Conservation (phyloP, 2,113 vertebrate species). For the Megaceryle torquata region DNA sequence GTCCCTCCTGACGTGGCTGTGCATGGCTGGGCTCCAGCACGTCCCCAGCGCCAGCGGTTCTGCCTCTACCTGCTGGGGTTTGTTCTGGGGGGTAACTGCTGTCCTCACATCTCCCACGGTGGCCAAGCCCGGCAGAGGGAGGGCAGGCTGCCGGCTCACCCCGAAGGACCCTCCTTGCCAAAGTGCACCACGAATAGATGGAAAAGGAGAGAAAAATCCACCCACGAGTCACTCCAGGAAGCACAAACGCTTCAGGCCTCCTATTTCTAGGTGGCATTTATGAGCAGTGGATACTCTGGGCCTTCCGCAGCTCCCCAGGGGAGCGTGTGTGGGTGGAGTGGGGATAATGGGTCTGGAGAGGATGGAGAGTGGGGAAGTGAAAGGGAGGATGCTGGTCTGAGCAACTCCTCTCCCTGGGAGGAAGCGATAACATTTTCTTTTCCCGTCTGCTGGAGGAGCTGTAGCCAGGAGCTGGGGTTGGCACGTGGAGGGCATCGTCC, state of each 20-base stretch:
- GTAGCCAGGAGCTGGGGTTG: background rate
- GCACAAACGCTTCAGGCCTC: background rate
- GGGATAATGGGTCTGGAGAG: background rate
- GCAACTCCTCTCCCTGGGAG: background rate
- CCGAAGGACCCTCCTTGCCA: background rate
- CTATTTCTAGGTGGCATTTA: background rate
- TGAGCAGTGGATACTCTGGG: background rate
- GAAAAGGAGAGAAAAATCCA: background rate
- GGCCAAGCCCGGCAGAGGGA: background rate
- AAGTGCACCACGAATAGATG: background rate
- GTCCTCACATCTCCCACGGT: accelerated
- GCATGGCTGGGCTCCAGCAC: accelerated
- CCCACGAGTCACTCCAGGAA: background rate
- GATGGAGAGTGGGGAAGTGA: background rate
- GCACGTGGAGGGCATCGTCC: background rate
- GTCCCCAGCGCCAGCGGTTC: background rate
- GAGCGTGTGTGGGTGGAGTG: background rate
- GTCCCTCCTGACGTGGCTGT: background rate
- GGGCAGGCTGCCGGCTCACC: background rate
- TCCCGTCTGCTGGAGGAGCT: background rate
- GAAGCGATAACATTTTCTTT: background rate
- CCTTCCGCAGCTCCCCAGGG: background rate
- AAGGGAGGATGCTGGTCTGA: background rate
- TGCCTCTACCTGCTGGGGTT: background rate
- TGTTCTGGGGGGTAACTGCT: background rate